Percentiles rank a stretch among this genome's conserved stretches.
phyloP scores from a whole-genome alignment of 2,113 vertebrate genomes.

The Danio rerio region GRCz12tu NC_133189.1:41523501-41524000 shows the following conservation, averaged over 20 bases:
- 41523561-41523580: constrained; percentile 57
- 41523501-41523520: constrained; percentile 2
- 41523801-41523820: constrained; percentile 38
- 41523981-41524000: background rate
- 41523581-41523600: constrained; percentile 42
- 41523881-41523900: constrained; percentile 11
- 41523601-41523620: constrained; percentile 48
- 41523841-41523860: constrained; percentile 32
- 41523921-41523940: background rate
- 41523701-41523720: constrained; percentile 70
- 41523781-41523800: constrained; percentile 50
- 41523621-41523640: constrained; percentile 64
- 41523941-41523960: background rate
- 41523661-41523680: constrained; percentile 66
- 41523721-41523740: constrained; percentile 64
- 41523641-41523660: constrained; percentile 71
- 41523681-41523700: constrained; percentile 66
- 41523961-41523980: constrained; percentile 1
- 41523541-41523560: constrained; percentile 42
- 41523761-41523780: constrained; percentile 55
- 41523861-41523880: constrained; percentile 20
- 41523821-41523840: constrained; percentile 46
- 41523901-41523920: background rate
- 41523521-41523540: constrained; percentile 42
- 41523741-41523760: constrained; percentile 51